Conservation (phyloP, 2,888 invertebrate species). For the Flabesymbios commensalis region DNA sequence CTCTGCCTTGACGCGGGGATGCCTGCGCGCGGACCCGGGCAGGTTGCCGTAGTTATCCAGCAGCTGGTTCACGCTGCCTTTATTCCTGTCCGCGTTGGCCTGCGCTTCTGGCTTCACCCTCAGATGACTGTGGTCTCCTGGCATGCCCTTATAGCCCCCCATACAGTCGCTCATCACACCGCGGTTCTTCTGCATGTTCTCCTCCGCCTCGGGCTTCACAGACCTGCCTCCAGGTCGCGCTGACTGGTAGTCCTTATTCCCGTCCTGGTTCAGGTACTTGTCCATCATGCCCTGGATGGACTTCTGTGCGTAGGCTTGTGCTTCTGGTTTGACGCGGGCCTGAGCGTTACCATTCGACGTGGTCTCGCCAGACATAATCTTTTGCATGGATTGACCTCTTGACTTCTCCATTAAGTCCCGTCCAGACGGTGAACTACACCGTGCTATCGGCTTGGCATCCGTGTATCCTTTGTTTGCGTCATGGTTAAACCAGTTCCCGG, state of each 20-base stretch:
- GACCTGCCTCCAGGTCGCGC: constrained; percentile 15
- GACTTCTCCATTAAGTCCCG: background rate
- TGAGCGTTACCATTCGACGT: background rate
- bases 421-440: too few species aligned
- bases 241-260: constrained; percentile 4
- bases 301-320: constrained; percentile 26
- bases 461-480: constrained; percentile 29
- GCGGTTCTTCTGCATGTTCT: constrained; percentile 24
- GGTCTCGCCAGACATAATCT: background rate
- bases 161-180: constrained; percentile 33
- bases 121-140: background rate
- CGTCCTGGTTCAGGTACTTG: constrained; percentile 25
- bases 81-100: constrained; percentile 24
- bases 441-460: background rate
- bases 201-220: constrained; percentile 31
- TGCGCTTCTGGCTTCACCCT: constrained; percentile 27
- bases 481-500: constrained; percentile 32
- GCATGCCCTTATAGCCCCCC: constrained; percentile 17
- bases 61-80: constrained; percentile 16
- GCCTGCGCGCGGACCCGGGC: too few species aligned
- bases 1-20: constrained; percentile 26
- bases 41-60: constrained; percentile 11
- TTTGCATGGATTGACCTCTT: constrained; percentile 15
- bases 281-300: constrained; percentile 32
- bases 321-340: constrained; percentile 33